Evolutionary conservation across 1,140 invertebrate genomes (phyloP).

Genomic region (Thaumatotibia leucotreta): DNA sequence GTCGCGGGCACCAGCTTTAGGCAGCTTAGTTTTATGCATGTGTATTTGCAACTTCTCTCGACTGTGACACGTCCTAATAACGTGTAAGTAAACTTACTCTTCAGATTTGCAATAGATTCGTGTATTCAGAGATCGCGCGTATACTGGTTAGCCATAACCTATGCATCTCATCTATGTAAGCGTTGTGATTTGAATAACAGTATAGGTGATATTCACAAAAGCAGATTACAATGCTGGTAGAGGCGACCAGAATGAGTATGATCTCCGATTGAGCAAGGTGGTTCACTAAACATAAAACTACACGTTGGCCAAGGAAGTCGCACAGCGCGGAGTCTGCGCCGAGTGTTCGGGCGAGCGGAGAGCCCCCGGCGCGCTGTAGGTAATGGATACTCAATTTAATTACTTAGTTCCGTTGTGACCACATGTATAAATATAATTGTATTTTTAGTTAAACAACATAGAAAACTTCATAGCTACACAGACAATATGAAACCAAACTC

Average conservation of each 20-base stretch:
- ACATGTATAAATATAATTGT: neutral
- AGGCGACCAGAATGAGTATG: neutral
- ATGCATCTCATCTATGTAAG: neutral
- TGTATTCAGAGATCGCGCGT: neutral
- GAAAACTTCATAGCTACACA: neutral
- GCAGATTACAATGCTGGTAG: neutral
- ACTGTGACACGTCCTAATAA: too few relatives aligned
- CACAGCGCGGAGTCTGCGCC: neutral
- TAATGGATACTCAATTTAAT: conserved; percentile 30
- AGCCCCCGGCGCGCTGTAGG: neutral
- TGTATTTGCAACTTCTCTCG: too few relatives aligned
- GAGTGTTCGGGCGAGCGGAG: neutral
- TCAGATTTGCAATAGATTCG: neutral
- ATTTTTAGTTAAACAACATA: neutral
- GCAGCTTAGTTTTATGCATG: too few relatives aligned
- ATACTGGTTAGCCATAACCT: neutral
- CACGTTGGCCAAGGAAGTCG: too few relatives aligned
- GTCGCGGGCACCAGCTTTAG: too few relatives aligned
- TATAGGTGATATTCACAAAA: neutral
- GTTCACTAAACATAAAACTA: too few relatives aligned
- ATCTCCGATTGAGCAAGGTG: neutral
- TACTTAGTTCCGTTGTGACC: neutral
- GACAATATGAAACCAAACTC: too few relatives aligned
- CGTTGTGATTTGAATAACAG: neutral
- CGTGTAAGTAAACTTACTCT: too few relatives aligned